Conservation (phyloP, 2,888 invertebrate genomes). For the Mimumesa dahlbomi region DNA sequence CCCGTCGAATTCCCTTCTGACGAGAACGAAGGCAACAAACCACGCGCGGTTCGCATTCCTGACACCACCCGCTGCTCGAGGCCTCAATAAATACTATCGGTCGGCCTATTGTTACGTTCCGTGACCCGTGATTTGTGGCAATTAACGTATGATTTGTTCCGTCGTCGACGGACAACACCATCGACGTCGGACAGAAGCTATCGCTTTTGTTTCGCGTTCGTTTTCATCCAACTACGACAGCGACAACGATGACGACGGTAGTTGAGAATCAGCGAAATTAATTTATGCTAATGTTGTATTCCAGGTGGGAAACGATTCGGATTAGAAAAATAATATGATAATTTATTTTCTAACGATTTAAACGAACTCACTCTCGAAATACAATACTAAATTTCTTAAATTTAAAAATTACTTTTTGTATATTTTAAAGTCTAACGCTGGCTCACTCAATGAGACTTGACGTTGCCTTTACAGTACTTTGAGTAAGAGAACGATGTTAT, state of each 20-base stretch:
- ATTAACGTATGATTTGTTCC: slow-evolving; percentile 71
- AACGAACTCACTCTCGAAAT: no score
- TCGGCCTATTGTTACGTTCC: slow-evolving; percentile 62
- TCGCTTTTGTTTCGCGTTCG: background rate
- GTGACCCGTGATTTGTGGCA: slow-evolving; percentile 67
- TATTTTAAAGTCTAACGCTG: no score
- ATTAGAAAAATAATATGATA: no score
- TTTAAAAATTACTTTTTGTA: no score
- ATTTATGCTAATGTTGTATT: no score
- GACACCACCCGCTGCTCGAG: slow-evolving; percentile 59
- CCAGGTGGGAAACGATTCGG: no score
- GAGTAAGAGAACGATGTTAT: no score
- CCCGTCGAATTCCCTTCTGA: slow-evolving; percentile 3
- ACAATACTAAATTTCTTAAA: no score
- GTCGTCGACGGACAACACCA: slow-evolving; percentile 7
- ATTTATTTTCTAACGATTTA: no score
- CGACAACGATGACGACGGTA: slow-evolving; percentile 13
- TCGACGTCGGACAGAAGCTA: slow-evolving; percentile 18
- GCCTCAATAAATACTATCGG: slow-evolving; percentile 65
- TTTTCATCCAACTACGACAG: slow-evolving; percentile 17
- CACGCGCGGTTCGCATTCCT: slow-evolving; percentile 29
- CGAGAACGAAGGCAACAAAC: background rate
- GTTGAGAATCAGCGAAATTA: slow-evolving; percentile 31
- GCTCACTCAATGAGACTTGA: no score
- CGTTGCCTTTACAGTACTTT: no score